Conservation (phyloP, 1,140 invertebrate species). For the Danaus plexippus region DNA sequence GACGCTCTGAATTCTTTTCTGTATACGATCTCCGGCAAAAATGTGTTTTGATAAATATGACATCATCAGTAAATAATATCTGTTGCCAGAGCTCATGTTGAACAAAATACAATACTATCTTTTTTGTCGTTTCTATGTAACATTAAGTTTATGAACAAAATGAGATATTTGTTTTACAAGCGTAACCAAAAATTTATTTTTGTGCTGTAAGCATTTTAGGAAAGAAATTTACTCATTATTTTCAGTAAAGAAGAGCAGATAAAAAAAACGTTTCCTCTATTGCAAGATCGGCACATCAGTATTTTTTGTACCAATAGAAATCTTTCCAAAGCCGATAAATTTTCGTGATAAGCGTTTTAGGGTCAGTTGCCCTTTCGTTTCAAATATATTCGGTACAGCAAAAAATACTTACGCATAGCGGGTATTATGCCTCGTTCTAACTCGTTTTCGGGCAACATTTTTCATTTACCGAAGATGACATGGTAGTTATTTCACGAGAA, state of each 20-base stretch:
- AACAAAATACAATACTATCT: slow-evolving; percentile 2
- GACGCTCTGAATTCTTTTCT: too few relatives aligned
- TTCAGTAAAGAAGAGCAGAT: not conserved
- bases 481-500: too few relatives aligned
- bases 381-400: slow-evolving; percentile 19
- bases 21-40: too few relatives aligned
- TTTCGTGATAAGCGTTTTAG: slow-evolving; percentile 32
- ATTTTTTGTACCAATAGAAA: slow-evolving; percentile 14
- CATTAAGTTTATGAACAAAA: not conserved
- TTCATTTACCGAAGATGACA: too few relatives aligned
- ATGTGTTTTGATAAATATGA: too few relatives aligned
- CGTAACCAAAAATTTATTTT: too few relatives aligned
- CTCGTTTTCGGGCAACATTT: too few relatives aligned
- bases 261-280: slow-evolving; percentile 1
- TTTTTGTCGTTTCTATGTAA: not conserved
- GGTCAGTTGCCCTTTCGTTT: slow-evolving; percentile 28
- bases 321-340: slow-evolving; percentile 30
- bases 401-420: slow-evolving; percentile 12
- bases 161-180: too few relatives aligned
- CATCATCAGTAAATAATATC: too few relatives aligned
- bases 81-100: not conserved
- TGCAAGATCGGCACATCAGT: not conserved
- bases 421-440: too few relatives aligned
- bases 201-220: too few relatives aligned
- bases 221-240: too few relatives aligned